These are phyloP conservation scores for Xestoiulus laeticollis DNA, from an alignment of 2,888 invertebrate species.

Conservation along the genomic window DNA sequence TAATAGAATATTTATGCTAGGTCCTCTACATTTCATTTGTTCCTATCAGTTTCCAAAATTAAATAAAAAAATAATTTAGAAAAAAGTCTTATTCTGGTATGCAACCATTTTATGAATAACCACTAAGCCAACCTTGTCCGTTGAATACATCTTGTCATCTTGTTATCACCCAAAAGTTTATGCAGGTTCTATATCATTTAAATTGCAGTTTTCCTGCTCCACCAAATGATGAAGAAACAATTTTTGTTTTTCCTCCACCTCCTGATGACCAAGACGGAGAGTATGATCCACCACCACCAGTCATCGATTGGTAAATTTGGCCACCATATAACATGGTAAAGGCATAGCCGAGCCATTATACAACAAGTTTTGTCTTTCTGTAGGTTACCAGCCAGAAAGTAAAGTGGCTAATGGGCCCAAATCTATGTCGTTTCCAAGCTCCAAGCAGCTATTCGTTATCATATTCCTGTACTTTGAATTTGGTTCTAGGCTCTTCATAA, in stretches of 20 bases:
- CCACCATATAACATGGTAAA: background rate
- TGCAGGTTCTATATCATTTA: background rate
- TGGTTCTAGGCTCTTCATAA: background rate
- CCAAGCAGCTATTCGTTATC: background rate
- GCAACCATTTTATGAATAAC: too few relatives aligned
- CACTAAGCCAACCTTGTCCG: too few relatives aligned
- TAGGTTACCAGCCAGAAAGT: background rate
- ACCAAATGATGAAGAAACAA: slow-evolving; percentile 45
- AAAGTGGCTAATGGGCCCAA: background rate
- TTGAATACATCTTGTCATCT: too few relatives aligned
- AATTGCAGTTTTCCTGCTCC: slow-evolving; percentile 27
- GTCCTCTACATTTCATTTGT: too few relatives aligned
- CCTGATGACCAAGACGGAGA: slow-evolving; percentile 49
- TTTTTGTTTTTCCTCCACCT: slow-evolving; percentile 53
- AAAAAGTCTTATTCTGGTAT: too few relatives aligned
- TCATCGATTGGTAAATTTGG: slow-evolving; percentile 51
- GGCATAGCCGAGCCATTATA: background rate
- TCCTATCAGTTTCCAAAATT: too few relatives aligned
- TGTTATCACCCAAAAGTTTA: too few relatives aligned
- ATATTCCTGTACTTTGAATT: background rate
- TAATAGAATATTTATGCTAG: too few relatives aligned
- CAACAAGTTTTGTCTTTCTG: background rate
- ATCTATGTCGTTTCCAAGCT: background rate
- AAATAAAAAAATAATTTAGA: too few relatives aligned
- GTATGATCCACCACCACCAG: slow-evolving; percentile 53